Evolutionary conservation across 2,113 vertebrate species (phyloP), one percentile per base, ranked within the genome.

Genomic region (Melanotaenia duboulayi): DNA sequence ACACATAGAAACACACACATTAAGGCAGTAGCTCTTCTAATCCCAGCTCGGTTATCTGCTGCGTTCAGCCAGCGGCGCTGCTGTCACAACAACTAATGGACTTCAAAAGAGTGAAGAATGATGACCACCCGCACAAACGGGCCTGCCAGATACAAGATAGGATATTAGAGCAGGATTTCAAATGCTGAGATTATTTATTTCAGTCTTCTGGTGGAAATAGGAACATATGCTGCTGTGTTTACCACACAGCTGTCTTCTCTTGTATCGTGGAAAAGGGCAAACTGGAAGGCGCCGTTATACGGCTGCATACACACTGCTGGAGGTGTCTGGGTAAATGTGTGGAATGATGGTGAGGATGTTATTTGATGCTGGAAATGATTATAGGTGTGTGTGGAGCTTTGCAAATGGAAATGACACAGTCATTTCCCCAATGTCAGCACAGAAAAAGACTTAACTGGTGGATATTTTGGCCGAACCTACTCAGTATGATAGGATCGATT

Each of bases 11-110:
- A 63, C 74, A 61, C 61, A 61, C 61, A 67, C 51, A 72, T 17
- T 32, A 16, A 74, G 61, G 58, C 75, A 1, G 23, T 11, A 24
- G 61, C 73, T 73, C 66, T 60, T 63, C 72, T 89, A 91, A 91
- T 90, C 82, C 85, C 20, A 54, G 66, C 40, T 75, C 67, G 57
- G 85, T 80, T 91, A 91, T 89, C 89, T 86, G 75, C 86, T 24
- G 73, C 69, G 79, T 74, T 86, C 88, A 85, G 85, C 81, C 83
- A 76, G 73, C 74, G 50, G 80, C 75, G 50, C 82, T 78, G 76
- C 83, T 81, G 87, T 88, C 82, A 81, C 71, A 70, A 69, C 64
- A 11, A 86, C 82, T 90, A 89, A 87, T 88, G 83, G 85, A 87
- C 84, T 83, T 85, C 79, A 87, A 79, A 84, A 81, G 76, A 79